Evolutionary conservation across 2,797 vertebrate species (phyloP), one percentile per base, ranked within the genome.

Genomic region (Pangasius krempfi): DNA sequence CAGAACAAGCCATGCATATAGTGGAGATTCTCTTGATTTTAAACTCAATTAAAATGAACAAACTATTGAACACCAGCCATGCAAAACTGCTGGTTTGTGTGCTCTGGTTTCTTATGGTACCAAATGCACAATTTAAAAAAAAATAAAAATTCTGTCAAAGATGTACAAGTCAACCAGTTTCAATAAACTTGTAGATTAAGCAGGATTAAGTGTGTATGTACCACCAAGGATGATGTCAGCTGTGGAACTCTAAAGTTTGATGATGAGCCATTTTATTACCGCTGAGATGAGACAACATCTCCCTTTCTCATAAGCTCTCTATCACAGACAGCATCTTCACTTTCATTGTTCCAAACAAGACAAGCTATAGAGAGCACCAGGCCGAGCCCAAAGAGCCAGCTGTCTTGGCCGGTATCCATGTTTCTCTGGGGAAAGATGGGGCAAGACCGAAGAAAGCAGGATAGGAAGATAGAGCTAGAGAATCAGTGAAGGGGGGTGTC

Each of bases 351-450:
- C 94, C 94, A 88, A 90, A 91, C 84, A 91, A 87, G 91, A 86
- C 89, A 91, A 89, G 96, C 96, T 96, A 95, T 94, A 95, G 95
- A 96, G 96, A 96, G 97, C 93, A 95, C 95, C 95, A 97, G 97
- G 96, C 75, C 94, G 93, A 94, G 95, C 95, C 95, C 95, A 96
- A 96, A 96, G 96, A 96, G 97, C 97, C 98, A 99, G 98, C 97
- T 98, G 98, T 96, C 97, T 95, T 98, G 98, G 98, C 98, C 95
- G 93, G 96, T 96, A 96, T 97, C 97, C 97, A 97, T 95, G 94
- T 95, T 95, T 95, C 97, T 95, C 94, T 90, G 91, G 94, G 94
- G 94, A 93, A 91, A 89, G 88, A 89, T 68, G 88, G 89, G 68
- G 73, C 89, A 72, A 89, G 83, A 91, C 90, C 92, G 91, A 92